A percentile compares a stretch with the other conserved stretches of the same genome.
These are phyloP conservation scores for Tyria jacobaeae DNA, from an alignment of 2,888 invertebrate genomes.

Conservation along the genomic window DNA sequence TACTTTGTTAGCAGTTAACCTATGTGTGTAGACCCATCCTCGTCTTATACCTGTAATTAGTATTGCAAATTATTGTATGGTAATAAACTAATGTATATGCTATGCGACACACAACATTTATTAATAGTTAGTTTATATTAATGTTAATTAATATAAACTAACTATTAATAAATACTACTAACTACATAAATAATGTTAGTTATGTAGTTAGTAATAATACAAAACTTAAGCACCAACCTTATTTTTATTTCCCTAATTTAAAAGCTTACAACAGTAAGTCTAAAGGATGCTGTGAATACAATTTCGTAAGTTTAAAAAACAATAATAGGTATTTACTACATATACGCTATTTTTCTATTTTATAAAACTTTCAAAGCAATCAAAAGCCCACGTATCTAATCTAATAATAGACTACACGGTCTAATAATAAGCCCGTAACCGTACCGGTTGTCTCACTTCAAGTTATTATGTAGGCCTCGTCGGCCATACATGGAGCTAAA, in stretches of 20 bases:
- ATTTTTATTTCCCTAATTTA: not conserved
- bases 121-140: no score
- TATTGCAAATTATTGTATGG: no score
- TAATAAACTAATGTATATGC: no score
- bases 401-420: slow-evolving; percentile 11
- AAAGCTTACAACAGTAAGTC: not conserved
- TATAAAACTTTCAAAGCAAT: slow-evolving; percentile 3
- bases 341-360: not conserved
- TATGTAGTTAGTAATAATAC: no score
- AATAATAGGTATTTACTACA: not conserved
- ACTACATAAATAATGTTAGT: no score
- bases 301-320: not conserved
- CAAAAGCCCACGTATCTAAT: slow-evolving; percentile 7
- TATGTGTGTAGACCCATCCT: no score
- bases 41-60: no score
- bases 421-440: slow-evolving; percentile 19
- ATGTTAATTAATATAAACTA: no score
- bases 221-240: not conserved
- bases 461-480: slow-evolving; percentile 47
- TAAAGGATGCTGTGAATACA: not conserved
- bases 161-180: no score
- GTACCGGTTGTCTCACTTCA: slow-evolving; percentile 34
- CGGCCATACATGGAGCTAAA: slow-evolving; percentile 60
- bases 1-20: no score
- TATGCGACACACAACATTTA: no score